Base-by-base conservation (phyloP, 1,140 invertebrate species). In the Spodoptera litura region DNA sequence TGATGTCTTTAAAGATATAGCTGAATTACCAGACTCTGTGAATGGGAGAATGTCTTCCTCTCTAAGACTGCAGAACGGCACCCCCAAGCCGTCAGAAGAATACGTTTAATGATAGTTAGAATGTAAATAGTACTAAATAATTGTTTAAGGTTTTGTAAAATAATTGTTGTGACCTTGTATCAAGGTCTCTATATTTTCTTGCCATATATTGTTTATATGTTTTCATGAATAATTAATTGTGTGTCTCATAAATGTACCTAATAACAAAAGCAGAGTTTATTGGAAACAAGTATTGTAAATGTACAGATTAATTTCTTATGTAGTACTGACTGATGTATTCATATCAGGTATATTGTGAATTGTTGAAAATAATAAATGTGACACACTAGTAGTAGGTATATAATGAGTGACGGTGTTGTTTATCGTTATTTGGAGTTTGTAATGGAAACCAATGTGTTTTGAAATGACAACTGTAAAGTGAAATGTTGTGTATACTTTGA, bases 1-100 rank as follows among this genome's bases (percentile, higher is more conserved):
- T 62, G 98, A 98, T 2, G 98, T 99, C 53, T 99, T 99, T 88
- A 98, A 98, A 95, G 98, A 99, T 91, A 99, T 99, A 86, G 98
- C 98, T 13, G 97, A 99, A 94, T 93, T 99, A 81, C 98, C 98
- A 2, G 98, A 99, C 89, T 96, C 96, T 76, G 96, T 97, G 55
- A 96, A 96, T 88, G 95, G 95, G 71, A 93, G 96, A 80, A 96
- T 95, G 92, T 95, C 96, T 85, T 95, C 96, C 84, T 95, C 95
- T 75, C 89, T 97, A 81, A 95, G 96, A 93, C 95, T 97, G 81
- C 96, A 97, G 73, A 95, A 96, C 72, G 96, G 95, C 85, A 96
- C 96, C 75, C 96, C 96, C 64, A 97, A 97, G 92, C 96, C 97
- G 61, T 97, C 97, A 12, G 97, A 97, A 93, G 97, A 97, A 90